Evolutionary conservation across 2,888 invertebrate species (phyloP), one percentile per base, ranked within the genome.

Genomic region (Parnassius apollo): DNA sequence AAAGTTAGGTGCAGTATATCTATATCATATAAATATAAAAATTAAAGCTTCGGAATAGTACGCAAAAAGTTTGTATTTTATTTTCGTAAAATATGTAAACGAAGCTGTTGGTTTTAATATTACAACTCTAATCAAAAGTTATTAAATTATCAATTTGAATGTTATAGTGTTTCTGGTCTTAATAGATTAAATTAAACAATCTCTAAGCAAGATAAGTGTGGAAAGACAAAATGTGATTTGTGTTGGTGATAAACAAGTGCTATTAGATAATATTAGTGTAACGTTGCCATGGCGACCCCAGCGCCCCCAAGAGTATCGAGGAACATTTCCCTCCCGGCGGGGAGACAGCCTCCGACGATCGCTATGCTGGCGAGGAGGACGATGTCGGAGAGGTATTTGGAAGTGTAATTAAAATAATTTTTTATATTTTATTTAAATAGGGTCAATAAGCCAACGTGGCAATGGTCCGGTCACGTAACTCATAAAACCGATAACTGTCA

Each of bases 301-400:
- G 84, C 84, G 59, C 87, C 88, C 0, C 89, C 91, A 0, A 80
- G 92, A 9, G 92, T 92, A 42, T 81, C 91, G 18, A 73, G 92
- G 50, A 92, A 92, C 66, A 86, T 92, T 51, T 92, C 92, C 18
- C 72, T 92, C 66, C 92, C 92, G 7, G 90, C 92, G 2, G 92
- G 92, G 0, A 73, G 90, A 0, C 92, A 91, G 70, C 92, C 91
- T 56, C 88, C 91, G 1, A 75, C 88, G 0, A 82, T 86, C 13
- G 81, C 75, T 8, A 76, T 86, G 76, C 73, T 90, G 65, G 85
- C 89, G 0, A 72, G 92, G 46, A 73, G 92, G 69, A 88, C 92
- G 1, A 71, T 89, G 56, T 92, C 92, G 0, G 92, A 92, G 71
- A 92, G 92, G 92, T 92, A 88, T 54, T 44, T 50, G 44, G 45